phyloP scores from a whole-genome alignment of 2,888 invertebrate genomes.

The Podabrus alpinus region DNA sequence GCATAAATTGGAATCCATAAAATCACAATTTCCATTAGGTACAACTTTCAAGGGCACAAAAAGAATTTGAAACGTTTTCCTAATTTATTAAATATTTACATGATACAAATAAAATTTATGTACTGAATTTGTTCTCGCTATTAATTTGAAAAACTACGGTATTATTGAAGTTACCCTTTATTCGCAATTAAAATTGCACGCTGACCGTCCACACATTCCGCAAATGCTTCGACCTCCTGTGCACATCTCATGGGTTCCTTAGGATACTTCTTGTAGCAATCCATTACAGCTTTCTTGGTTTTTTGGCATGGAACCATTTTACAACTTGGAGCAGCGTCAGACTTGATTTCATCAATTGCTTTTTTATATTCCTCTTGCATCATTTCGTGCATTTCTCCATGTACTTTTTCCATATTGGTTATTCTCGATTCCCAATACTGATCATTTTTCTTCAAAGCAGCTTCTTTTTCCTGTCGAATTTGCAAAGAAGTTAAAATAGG shows the following conservation, averaged over 20 bases:
- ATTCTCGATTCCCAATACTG: conserved; percentile 64
- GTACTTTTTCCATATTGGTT: conserved; percentile 59
- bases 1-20: background rate
- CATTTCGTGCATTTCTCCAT: conserved; percentile 61
- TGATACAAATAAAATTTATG: background rate
- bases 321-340: background rate
- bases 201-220: conserved; percentile 64
- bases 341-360: conserved; percentile 51
- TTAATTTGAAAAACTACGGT: background rate
- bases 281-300: conserved; percentile 60
- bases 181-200: conserved; percentile 47
- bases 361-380: conserved; percentile 63
- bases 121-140: background rate
- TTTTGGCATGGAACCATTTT: conserved; percentile 60
- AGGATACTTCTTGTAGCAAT: conserved; percentile 65
- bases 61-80: background rate
- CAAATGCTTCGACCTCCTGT: conserved; percentile 64
- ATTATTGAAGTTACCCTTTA: background rate
- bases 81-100: conserved; percentile 1
- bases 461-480: conserved; percentile 61
- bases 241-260: conserved; percentile 65
- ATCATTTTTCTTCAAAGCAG: conserved; percentile 63
- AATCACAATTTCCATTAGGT: no score
- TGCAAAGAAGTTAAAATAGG: conserved; percentile 53
- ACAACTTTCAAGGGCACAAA: no score